Evolutionary conservation across 2,888 invertebrate genomes (phyloP), one percentile per base, ranked within the genome.

Genomic region (Leucophenga maculata): DNA sequence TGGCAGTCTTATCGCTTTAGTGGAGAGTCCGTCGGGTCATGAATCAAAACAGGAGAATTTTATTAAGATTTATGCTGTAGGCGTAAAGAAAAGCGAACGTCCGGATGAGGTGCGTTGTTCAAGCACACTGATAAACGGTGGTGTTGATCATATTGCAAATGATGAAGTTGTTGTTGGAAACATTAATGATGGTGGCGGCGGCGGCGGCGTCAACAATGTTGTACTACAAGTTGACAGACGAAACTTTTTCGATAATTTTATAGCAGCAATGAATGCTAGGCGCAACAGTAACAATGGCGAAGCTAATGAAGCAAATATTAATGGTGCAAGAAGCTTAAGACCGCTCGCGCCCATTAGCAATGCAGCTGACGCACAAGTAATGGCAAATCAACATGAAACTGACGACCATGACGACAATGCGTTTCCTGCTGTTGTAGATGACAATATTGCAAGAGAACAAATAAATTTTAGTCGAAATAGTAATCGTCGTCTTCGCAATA

Each of bases 51-150:
- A 96, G 85, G 97, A 97, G 89, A 96, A 96, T 1, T 93, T 94
- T 75, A 96, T 98, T 69, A 92, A 96, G 79, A 89, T 98, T 14
- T 98, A 98, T 88, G 97, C 98, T 85, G 95, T 98, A 20, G 98
- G 98, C 1, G 90, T 97, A 74, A 91, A 93, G 84, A 90, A 96
- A 79, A 95, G 94, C 85, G 94, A 95, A 83, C 97, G 97, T 77
- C 97, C 97, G 79, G 96, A 97, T 87, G 94, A 93, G 89, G 95
- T 93, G 81, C 79, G 84, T 87, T 69, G 62, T 64, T 16, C 46
- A 48, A 13, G 48, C 22, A 64, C 62, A 50, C 39, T 39, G 39
- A 8, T 9, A 22, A 57, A 65, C 46, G 65, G 44, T 48, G 65
- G 44, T 31, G 50, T 46, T 46, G 65, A 72, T 71, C 72, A 73